Conservation (phyloP, 2,797 vertebrate genomes). For the Cyprinodon diabolis region DNA sequence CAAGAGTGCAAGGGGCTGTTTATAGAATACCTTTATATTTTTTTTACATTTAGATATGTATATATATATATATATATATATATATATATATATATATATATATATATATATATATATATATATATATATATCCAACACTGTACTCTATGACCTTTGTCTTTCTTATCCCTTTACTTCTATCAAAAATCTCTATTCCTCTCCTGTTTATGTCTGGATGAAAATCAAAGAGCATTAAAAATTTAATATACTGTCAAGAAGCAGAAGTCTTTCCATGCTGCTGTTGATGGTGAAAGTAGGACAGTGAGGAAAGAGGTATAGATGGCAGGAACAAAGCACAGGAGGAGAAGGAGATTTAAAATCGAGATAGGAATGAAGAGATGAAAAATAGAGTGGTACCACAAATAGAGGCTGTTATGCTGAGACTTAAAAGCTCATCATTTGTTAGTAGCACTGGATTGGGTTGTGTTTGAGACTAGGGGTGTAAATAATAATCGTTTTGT, state of each 20-base stretch:
- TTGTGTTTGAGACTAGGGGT: no score
- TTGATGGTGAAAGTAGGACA: constrained; percentile 78
- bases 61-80: no score
- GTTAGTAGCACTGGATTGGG: constrained; percentile 19
- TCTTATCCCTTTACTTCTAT: constrained; percentile 35
- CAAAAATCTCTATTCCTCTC: constrained; percentile 47
- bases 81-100: neutral
- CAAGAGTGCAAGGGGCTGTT: no score
- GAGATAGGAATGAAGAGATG: constrained; percentile 58
- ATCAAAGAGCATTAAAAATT: constrained; percentile 88
- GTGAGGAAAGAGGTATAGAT: constrained; percentile 71
- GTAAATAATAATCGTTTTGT: no score
- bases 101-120: constrained; percentile 1
- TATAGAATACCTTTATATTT: neutral
- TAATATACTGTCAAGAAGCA: constrained; percentile 79
- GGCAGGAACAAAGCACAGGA: constrained; percentile 37
- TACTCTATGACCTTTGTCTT: neutral
- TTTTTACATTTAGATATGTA: no score
- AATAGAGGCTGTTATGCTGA: constrained; percentile 29
- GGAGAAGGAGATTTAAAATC: constrained; percentile 58
- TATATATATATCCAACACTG: neutral
- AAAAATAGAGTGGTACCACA: constrained; percentile 28
- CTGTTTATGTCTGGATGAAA: constrained; percentile 74
- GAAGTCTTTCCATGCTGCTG: constrained; percentile 70
- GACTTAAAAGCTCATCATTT: constrained; percentile 35